phyloP scores from a whole-genome alignment of 2,797 vertebrate species.

The Cetoscarus ocellatus region DNA sequence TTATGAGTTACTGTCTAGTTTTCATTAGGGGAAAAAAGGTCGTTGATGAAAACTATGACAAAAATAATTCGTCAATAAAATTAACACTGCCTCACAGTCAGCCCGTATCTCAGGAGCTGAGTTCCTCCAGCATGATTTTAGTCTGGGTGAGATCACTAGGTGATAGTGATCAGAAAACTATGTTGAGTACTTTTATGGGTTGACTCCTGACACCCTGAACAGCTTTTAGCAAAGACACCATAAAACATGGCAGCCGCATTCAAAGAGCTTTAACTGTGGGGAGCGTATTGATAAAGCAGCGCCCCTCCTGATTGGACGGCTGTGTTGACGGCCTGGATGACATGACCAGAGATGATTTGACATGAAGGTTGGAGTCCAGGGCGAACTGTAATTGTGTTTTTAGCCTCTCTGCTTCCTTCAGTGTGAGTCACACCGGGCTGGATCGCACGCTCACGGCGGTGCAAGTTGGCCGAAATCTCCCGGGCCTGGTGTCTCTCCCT shows the following conservation, averaged over 20 bases:
- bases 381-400: constrained; percentile 49
- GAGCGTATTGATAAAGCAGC: constrained; percentile 4
- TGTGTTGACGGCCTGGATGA: not conserved
- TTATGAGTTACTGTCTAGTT: no score
- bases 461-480: constrained; percentile 33
- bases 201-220: constrained; percentile 5
- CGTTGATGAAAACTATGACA: no score
- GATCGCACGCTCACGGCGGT: constrained; percentile 13
- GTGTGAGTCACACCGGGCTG: constrained; percentile 20
- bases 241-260: constrained; percentile 8
- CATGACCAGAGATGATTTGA: constrained; percentile 31
- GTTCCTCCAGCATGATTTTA: constrained; percentile 26
- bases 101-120: constrained; percentile 7
- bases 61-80: no score
- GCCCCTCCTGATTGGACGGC: constrained; percentile 1
- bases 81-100: not conserved
- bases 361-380: constrained; percentile 25
- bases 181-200: constrained; percentile 1
- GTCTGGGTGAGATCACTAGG: constrained; percentile 21
- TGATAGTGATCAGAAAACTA: constrained; percentile 16
- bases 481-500: constrained; percentile 26
- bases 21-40: no score
- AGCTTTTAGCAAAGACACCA: constrained; percentile 3
- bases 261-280: constrained; percentile 4
- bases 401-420: constrained; percentile 15